Evolutionary conservation across 2,113 vertebrate species (phyloP).

Genomic region (Petroica traversi): DNA sequence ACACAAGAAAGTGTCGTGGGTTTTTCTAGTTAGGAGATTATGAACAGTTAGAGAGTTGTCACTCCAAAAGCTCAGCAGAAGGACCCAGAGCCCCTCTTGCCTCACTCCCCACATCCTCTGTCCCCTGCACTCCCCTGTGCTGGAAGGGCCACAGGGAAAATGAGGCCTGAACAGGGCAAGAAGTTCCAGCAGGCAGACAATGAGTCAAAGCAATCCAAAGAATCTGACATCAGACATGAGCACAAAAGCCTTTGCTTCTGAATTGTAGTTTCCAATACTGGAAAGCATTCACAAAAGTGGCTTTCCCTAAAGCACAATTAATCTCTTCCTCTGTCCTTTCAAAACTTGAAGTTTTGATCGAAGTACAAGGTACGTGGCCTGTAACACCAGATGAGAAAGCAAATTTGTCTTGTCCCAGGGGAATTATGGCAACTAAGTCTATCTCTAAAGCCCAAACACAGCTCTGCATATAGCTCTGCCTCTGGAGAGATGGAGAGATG

Average conservation of each 20-base stretch:
- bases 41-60: neutral
- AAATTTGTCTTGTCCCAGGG: neutral
- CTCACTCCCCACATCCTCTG: neutral
- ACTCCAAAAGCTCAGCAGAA: neutral
- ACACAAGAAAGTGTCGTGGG: accelerated
- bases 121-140: neutral
- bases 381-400: neutral
- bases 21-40: neutral
- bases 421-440: neutral
- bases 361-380: neutral
- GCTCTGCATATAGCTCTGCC: neutral
- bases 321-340: neutral
- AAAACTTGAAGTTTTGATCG: neutral
- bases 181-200: neutral
- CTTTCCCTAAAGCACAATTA: neutral
- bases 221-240: neutral
- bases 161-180: neutral
- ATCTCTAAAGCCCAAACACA: neutral
- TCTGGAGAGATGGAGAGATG: neutral
- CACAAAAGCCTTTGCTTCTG: neutral
- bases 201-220: neutral
- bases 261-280: neutral
- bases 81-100: neutral
- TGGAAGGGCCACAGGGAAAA: neutral
- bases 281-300: neutral